Evolutionary conservation across 2,113 vertebrate species (phyloP), one percentile per base, ranked within the genome.

Genomic region (Aldabrachelys gigantea): DNA sequence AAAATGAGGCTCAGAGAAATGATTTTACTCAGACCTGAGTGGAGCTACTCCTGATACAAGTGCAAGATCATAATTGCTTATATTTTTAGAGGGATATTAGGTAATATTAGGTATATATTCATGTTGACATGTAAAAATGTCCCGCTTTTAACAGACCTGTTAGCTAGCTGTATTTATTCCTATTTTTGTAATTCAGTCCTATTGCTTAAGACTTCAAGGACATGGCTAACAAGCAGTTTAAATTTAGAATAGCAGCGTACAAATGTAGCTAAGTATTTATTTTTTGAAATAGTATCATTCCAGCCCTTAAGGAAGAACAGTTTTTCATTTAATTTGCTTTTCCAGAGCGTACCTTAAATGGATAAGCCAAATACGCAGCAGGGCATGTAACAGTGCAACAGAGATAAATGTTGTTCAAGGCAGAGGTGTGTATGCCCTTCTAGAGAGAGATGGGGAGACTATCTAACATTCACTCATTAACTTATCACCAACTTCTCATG

Each of bases 161-260:
- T 31, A 56, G 76, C 31, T 17, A 75, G 29, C 65, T 87, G 76
- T 13, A 41, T 10, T 80, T 84, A 10, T 0, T 8, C 82, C 90
- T 0, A 0, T 89, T 6, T 84, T 92, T 86, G 75, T 47, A 78
- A 78, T 78, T 47, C 75, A 78, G 75, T 94, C 3, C 2, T 91
- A 13, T 10, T 83, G 8, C 7, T 2, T 88, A 10, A 82, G 88
- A 85, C 52, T 88, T 82, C 85, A 38, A 87, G 84, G 88, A 79
- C 75, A 78, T 47, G 41, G 41, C 24, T 47, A 47, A 47, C 82
- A 72, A 52, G 85, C 82, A 7, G 47, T 84, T 72, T 90, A 87
- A 93, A 91, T 82, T 52, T 89, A 89, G 59, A 95, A 90, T 72
- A 27, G 76, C 6, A 53, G 38, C 19, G 35, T 89, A 92, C 47